Conservation (phyloP, 1,140 invertebrate species). For the Schlechtendalia chinensis region DNA sequence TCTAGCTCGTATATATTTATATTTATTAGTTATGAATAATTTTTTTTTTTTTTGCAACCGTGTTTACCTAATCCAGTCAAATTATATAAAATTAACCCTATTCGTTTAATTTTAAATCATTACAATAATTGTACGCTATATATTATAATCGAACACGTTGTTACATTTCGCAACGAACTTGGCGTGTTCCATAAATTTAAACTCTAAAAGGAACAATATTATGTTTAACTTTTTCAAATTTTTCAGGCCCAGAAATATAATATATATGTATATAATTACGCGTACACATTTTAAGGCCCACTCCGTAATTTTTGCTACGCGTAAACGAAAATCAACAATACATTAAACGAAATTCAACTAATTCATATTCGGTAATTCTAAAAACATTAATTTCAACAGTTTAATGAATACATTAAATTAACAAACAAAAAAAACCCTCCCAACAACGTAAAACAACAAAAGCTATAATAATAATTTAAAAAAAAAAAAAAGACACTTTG, state of each 20-base stretch:
- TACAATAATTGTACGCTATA: constrained; percentile 34
- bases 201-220: constrained; percentile 46
- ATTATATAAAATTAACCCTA: constrained; percentile 44
- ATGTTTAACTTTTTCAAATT: constrained; percentile 16
- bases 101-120: constrained; percentile 25
- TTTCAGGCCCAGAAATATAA: not conserved
- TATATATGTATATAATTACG: not conserved
- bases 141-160: constrained; percentile 8
- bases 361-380: constrained; percentile 3
- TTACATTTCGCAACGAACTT: constrained; percentile 28
- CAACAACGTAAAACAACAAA: not conserved
- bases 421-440: constrained; percentile 32
- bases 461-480: not conserved
- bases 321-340: constrained; percentile 18
- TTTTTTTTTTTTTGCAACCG: constrained; percentile 33
- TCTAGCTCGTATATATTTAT: constrained; percentile 13
- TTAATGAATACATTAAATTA: not conserved
- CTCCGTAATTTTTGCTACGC: not conserved
- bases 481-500: no score
- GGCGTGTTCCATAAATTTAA: constrained; percentile 28
- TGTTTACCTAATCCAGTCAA: constrained; percentile 47
- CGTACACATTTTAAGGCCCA: not conserved
- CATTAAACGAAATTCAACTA: constrained; percentile 21
- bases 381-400: not conserved
- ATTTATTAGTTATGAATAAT: constrained; percentile 7